Evolutionary conservation across 2,888 invertebrate species (phyloP).

Genomic region (Drosophila robusta): DNA sequence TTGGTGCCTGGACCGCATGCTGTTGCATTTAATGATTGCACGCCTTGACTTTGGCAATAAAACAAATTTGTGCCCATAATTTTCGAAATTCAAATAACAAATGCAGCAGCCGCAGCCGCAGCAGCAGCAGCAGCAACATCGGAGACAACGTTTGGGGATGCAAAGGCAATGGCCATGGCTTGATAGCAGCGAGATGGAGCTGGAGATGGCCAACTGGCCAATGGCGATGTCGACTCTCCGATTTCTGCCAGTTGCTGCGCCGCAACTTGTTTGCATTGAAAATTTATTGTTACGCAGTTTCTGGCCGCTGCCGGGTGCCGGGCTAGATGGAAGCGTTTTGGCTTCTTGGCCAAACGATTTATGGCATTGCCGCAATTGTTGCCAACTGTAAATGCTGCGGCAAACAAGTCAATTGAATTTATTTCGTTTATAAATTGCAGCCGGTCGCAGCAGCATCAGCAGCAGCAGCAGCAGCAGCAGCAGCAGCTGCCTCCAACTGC

Average conservation of each 20-base stretch:
- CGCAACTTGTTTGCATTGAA: constrained; percentile 80
- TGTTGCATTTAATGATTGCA: constrained; percentile 82
- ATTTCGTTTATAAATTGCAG: constrained; percentile 80
- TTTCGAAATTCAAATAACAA: constrained; percentile 80
- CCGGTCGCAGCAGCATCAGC: constrained; percentile 36
- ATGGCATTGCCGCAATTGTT: constrained; percentile 81
- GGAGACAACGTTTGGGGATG: constrained; percentile 33
- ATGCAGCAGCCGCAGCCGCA: constrained; percentile 42
- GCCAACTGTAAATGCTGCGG: constrained; percentile 81
- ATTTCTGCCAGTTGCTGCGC: constrained; percentile 40
- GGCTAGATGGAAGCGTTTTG: constrained; percentile 30
- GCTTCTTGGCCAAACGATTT: constrained; percentile 72
- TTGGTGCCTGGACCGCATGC: constrained; percentile 70
- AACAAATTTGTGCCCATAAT: constrained; percentile 82
- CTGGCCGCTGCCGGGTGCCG: constrained; percentile 46
- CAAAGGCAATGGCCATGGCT: constrained; percentile 25
- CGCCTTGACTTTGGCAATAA: constrained; percentile 82
- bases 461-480: constrained; percentile 17
- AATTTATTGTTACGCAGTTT: constrained; percentile 81
- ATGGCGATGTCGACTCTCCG: constrained; percentile 41
- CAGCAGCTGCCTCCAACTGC: constrained; percentile 16
- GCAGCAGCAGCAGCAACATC: background rate
- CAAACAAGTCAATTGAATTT: constrained; percentile 82
- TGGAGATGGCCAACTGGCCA: constrained; percentile 13
- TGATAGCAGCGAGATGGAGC: constrained; percentile 7